These are phyloP conservation scores for Xyrauchen texanus DNA, from an alignment of 2,113 vertebrate species.

Conservation along the genomic window DNA sequence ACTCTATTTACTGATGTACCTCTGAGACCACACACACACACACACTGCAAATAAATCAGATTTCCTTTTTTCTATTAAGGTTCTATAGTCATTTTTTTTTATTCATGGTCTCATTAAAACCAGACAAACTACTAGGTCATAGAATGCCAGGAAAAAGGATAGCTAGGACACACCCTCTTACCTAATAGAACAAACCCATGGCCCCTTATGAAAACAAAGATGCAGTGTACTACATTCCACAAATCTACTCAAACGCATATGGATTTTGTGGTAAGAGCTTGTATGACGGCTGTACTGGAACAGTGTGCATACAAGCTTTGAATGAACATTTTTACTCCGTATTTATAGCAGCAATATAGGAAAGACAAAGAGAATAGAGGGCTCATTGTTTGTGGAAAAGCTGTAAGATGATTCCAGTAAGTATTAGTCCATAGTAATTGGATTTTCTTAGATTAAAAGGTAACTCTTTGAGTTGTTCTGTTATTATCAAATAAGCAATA, in stretches of 20 bases:
- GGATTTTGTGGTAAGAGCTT: not conserved
- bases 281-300: not conserved
- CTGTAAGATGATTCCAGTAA: conserved; percentile 9
- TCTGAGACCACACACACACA: conserved; percentile 49
- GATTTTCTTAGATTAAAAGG: conserved; percentile 4
- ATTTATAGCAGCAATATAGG: conserved; percentile 32
- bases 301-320: conserved; percentile 5
- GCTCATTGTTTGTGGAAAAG: conserved; percentile 33
- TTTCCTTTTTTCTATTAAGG: conserved; percentile 33
- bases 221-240: conserved; percentile 6
- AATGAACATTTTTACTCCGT: conserved; percentile 1
- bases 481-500: no score
- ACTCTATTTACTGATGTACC: conserved; percentile 20
- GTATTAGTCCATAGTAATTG: conserved; percentile 10
- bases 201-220: conserved; percentile 37
- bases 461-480: not conserved
- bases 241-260: not conserved
- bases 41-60: conserved; percentile 18
- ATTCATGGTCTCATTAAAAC: conserved; percentile 58
- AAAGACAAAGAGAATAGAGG: conserved; percentile 34
- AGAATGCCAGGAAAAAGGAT: conserved; percentile 34
- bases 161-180: conserved; percentile 17
- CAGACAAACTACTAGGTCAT: conserved; percentile 43
- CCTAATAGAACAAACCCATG: conserved; percentile 45
- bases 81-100: conserved; percentile 35